These are phyloP conservation scores for Parnassius mnemosyne DNA, from an alignment of 2,888 invertebrate genomes.

Conservation along the genomic window DNA sequence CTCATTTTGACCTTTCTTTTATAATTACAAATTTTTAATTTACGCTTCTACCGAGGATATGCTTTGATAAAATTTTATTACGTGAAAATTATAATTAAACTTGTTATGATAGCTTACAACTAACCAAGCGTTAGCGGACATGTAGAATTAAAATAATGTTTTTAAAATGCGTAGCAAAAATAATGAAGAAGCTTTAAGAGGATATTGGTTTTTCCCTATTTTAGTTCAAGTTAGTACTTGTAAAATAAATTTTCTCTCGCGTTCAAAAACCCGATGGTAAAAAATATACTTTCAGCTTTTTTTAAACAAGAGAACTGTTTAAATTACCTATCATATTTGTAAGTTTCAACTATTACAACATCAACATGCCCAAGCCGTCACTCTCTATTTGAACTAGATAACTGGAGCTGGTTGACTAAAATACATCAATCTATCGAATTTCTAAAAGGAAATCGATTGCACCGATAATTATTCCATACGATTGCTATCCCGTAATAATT, in stretches of 20 bases:
- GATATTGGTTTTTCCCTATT: constrained; percentile 25
- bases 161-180: constrained; percentile 67
- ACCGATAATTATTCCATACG: constrained; percentile 27
- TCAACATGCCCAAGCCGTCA: constrained; percentile 29
- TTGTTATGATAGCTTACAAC: constrained; percentile 31
- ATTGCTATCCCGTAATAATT: constrained; percentile 26
- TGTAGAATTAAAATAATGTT: constrained; percentile 37
- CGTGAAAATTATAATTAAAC: constrained; percentile 29
- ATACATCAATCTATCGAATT: constrained; percentile 18
- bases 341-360: constrained; percentile 30
- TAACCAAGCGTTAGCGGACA: constrained; percentile 47
- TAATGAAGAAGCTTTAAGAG: constrained; percentile 48
- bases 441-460: constrained; percentile 31
- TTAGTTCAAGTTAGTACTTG: constrained; percentile 31
- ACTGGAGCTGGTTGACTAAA: neutral
- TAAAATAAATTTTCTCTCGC: constrained; percentile 39
- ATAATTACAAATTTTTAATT: constrained; percentile 59
- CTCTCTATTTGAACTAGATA: constrained; percentile 20
- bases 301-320: constrained; percentile 32
- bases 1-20: constrained; percentile 77
- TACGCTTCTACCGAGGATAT: constrained; percentile 67
- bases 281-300: constrained; percentile 60
- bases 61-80: constrained; percentile 46
- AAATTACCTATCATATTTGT: constrained; percentile 17
- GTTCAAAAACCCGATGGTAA: constrained; percentile 56